phyloP scores from a whole-genome alignment of 2,888 invertebrate species.

The Agonum fuliginosum region DNA sequence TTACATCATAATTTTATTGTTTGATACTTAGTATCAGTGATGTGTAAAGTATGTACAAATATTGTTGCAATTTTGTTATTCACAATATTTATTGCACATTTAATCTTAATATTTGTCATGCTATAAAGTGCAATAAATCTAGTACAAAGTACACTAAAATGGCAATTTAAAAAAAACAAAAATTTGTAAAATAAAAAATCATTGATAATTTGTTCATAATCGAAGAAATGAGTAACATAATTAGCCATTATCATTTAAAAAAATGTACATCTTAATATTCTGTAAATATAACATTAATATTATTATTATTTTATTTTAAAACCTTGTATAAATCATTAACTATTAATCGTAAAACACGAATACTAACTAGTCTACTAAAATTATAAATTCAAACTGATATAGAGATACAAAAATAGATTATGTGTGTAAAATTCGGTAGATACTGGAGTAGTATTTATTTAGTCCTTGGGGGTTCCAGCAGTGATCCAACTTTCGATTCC shows the following conservation, averaged over 20 bases:
- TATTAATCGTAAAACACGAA: background rate
- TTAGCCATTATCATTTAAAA: background rate
- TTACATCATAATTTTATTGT: too few relatives aligned
- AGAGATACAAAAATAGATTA: background rate
- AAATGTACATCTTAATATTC: background rate
- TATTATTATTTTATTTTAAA: background rate
- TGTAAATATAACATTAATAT: too few relatives aligned
- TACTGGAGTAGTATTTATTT: background rate
- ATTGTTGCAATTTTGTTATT: background rate
- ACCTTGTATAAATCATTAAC: background rate
- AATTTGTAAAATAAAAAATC: background rate
- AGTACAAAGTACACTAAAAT: too few relatives aligned
- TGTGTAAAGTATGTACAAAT: background rate
- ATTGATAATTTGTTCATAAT: conserved; percentile 27
- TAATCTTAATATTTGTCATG: conserved; percentile 23
- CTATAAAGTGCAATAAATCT: conserved; percentile 33
- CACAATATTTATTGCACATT: conserved; percentile 6
- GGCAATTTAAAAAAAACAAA: too few relatives aligned
- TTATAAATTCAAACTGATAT: background rate
- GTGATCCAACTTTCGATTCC: conserved; percentile 83
- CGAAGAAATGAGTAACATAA: conserved; percentile 8
- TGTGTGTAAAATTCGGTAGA: background rate
- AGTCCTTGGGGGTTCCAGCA: conserved; percentile 78
- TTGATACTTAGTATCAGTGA: too few relatives aligned
- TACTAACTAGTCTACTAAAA: background rate